Evolutionary conservation across 2,113 vertebrate species (phyloP).

Genomic region (Limanda limanda): DNA sequence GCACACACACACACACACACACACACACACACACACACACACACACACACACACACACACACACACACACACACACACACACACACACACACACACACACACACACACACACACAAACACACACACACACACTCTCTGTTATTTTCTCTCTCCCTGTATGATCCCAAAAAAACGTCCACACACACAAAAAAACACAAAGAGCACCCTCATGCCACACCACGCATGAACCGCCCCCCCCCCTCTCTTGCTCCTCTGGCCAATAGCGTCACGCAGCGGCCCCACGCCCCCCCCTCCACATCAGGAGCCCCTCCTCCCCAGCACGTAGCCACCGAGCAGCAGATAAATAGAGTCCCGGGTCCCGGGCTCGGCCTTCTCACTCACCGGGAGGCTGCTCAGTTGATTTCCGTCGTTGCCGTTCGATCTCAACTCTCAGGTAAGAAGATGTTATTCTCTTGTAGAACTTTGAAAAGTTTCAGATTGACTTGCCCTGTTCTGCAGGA

Average conservation of each 20-base stretch:
- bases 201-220: not conserved
- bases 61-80: not conserved
- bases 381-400: not conserved
- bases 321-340: not conserved
- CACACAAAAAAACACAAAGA: constrained; percentile 34
- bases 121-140: not conserved
- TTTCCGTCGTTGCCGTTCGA: constrained; percentile 26
- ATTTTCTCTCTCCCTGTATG: not conserved
- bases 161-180: constrained; percentile 45
- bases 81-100: not conserved
- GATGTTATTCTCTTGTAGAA: not conserved
- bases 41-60: not conserved
- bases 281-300: constrained; percentile 76
- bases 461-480: not conserved
- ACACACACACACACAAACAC: not conserved
- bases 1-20: not conserved
- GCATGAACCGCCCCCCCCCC: constrained; percentile 44
- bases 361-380: constrained; percentile 40
- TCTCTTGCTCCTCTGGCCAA: constrained; percentile 60
- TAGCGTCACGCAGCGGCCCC: constrained; percentile 36
- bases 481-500: not conserved
- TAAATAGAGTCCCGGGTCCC: constrained; percentile 64
- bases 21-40: not conserved
- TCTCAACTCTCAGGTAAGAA: constrained; percentile 61
- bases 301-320: constrained; percentile 18